Conservation (phyloP, 2,113 vertebrate genomes). For the Anguilla japonica region DNA sequence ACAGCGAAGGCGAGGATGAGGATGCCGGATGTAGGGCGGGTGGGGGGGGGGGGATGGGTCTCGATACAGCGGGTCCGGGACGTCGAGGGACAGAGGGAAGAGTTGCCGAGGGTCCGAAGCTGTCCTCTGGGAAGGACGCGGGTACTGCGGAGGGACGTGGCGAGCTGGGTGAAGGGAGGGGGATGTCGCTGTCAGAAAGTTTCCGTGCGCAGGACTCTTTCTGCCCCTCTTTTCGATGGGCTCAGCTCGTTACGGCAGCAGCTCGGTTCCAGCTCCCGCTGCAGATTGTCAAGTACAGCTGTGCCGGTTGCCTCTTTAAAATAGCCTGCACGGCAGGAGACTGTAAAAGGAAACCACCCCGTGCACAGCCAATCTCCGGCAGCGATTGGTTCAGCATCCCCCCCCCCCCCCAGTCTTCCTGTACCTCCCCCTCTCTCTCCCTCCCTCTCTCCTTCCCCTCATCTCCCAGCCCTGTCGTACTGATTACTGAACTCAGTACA, state of each 20-base stretch:
- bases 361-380: slow-evolving; percentile 51
- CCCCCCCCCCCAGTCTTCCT: background rate
- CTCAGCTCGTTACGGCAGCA: background rate
- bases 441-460: slow-evolving; percentile 1
- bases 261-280: slow-evolving; percentile 16
- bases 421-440: slow-evolving; percentile 9
- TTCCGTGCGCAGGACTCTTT: background rate
- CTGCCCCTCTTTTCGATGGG: background rate
- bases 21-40: background rate
- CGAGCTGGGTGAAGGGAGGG: too few relatives aligned
- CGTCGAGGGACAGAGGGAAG: background rate
- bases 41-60: background rate
- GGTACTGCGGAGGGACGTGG: background rate
- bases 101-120: background rate
- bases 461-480: slow-evolving; percentile 15
- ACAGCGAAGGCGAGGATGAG: background rate
- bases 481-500: slow-evolving; percentile 1
- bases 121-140: background rate
- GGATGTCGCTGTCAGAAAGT: background rate
- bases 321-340: slow-evolving; percentile 52
- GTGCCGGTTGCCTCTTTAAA: slow-evolving; percentile 71
- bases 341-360: slow-evolving; percentile 82
- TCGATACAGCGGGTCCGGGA: background rate
- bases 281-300: slow-evolving; percentile 63
- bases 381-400: slow-evolving; percentile 34